Base-by-base conservation (phyloP, 2,797 vertebrate genomes). In the Limosa lapponica region DNA sequence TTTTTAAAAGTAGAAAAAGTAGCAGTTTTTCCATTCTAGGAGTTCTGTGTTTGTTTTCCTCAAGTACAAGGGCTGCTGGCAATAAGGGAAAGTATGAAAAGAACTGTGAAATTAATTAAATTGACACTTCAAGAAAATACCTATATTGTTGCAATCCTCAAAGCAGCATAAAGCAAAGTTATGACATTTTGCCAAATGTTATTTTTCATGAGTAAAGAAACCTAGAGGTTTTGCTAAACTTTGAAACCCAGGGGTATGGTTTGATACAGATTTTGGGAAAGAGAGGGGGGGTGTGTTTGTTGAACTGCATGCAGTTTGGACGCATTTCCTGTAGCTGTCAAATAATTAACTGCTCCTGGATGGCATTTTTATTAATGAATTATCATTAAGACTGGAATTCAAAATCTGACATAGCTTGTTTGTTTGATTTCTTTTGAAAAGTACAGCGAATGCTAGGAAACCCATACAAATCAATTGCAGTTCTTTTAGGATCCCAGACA, bases 91-190 rank as follows among this genome's bases (percentile, higher is more conserved):
- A 41, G 16, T n/a, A 73, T 10, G 24, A 77, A 78, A 88, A 62
- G 69, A 81, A 32, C 48, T 17, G 48, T 64, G 70, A 81, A 81
- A 93, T 80, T 89, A 70, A 93, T 96, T 84, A 84, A 89, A 82
- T 44, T 41, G 89, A 37, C 57, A 57, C n/a, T 87, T 89, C 23
- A 70, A 70, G 78, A 93, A 84, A 87, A 89, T 55, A n/a, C 70
- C 34, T 82, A 4, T 62, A 59, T 75, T 73, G 59, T 44, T 95
- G 66, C 59, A 72, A 44, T 89, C 62, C 81, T 94, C 59, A 72
- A 66, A 88, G 62, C 49, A 75, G 15, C 46, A 82, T 49, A 82
- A 72, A 89, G 28, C n/a, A 54, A 49, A 59, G n/a, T 23, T 65
- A 46, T 1, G 44, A 61, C 48, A 72, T 79, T 72, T 74, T 86